Conservation (phyloP, 2,888 invertebrate genomes). For the Drosophila neotestacea region DNA sequence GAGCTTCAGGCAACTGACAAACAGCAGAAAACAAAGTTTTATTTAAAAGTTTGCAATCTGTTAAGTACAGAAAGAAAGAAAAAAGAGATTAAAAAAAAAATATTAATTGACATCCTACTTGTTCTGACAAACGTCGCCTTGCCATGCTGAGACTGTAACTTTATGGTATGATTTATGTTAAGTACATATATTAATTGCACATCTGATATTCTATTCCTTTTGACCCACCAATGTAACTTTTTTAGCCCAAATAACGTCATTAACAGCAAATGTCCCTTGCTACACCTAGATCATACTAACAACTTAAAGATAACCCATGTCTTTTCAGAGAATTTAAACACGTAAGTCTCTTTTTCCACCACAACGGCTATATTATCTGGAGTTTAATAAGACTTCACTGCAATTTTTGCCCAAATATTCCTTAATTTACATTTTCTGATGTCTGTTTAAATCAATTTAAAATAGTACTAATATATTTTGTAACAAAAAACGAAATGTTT, state of each 20-base stretch:
- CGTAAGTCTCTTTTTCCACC: too few relatives aligned
- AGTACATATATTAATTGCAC: conserved; percentile 50
- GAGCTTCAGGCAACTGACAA: too few relatives aligned
- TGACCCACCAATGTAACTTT: conserved; percentile 32
- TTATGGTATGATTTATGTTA: conserved; percentile 15
- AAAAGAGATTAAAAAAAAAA: conserved; percentile 36
- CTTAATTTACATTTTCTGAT: too few relatives aligned
- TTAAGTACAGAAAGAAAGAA: too few relatives aligned
- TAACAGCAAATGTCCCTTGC: conserved; percentile 14
- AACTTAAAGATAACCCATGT: neutral
- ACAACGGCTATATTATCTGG: too few relatives aligned
- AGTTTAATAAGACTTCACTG: too few relatives aligned
- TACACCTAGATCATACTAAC: neutral
- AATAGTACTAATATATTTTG: too few relatives aligned
- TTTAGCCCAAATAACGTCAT: conserved; percentile 37
- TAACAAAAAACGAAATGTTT: neutral
- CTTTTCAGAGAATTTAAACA: neutral
- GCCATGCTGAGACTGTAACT: conserved; percentile 9
- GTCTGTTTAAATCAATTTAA: too few relatives aligned
- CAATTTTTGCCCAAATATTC: too few relatives aligned
- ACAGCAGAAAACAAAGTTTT: conserved; percentile 3
- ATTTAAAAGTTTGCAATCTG: conserved; percentile 9
- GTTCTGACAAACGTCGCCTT: conserved; percentile 35
- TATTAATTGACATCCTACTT: conserved; percentile 48
- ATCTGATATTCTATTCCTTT: conserved; percentile 13